Base-by-base conservation (phyloP, 1,140 invertebrate genomes). In the Pseudomyrmex pallidus region DNA sequence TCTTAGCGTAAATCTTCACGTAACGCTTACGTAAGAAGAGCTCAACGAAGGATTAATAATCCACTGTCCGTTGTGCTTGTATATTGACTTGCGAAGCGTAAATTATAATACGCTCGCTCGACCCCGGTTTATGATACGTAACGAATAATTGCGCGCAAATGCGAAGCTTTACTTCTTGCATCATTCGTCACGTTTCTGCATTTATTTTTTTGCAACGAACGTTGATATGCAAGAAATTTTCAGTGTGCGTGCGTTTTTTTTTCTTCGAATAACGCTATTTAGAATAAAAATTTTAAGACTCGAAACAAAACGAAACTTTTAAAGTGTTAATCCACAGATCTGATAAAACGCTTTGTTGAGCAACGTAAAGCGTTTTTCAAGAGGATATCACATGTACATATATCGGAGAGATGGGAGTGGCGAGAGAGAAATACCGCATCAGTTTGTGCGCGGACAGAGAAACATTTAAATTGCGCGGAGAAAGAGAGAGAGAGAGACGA, bases 381-480 rank as follows among this genome's bases (percentile, higher is more conserved):
- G 44, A 72, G 35, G 10, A 2, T 46, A 67, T 77, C 62, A 12
- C 57, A 7, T 35, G 5, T 67, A 35, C 57, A 35, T 35, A 35
- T 67, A 35, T 2, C 1, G 35, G 2, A 80, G 66, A 70, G 17
- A 48, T 48, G 46, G 44, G 46, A 76, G 62, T 15, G 50, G 57
- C 15, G 66, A 74, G 70, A 82, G 67, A 72, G 67, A 35, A 35
- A 82, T 44, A 59, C 56, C 4, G 59, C 50, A 66, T 48, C 17
- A 66, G 72, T 85, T 76, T 63, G 72, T 61, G 3, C 25, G 84
- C 50, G 54, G n/a, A 85, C 15, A 56, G 63, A 62, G 68, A 54
- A 82, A 78, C 85, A 78, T 84, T 88, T 77, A 77, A 82, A 83
- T 82, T 72, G 76, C 48, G 54, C 35, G 57, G 76, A 84, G 63